Conservation (phyloP, 2,797 vertebrate species). For the Rhynchotus rufescens region DNA sequence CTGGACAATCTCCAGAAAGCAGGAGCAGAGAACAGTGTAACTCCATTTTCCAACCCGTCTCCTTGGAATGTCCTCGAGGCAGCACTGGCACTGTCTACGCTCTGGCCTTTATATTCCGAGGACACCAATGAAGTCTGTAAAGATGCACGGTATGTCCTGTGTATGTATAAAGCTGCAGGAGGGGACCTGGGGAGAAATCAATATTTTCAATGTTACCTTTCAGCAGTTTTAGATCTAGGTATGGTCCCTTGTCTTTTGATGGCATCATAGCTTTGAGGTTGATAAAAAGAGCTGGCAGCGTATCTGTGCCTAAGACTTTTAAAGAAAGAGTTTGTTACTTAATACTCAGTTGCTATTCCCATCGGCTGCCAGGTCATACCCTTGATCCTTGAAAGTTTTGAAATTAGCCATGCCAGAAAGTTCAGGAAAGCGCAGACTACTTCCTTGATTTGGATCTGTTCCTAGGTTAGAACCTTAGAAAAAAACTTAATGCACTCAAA, state of each 20-base stretch:
- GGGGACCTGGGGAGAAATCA: background rate
- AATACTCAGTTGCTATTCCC: background rate
- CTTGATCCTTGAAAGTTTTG: slow-evolving; percentile 5
- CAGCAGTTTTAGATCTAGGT: background rate
- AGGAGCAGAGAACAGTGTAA: background rate
- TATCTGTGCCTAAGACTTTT: background rate
- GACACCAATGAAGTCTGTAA: background rate
- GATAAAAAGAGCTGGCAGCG: background rate
- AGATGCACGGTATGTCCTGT: background rate
- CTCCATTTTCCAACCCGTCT: slow-evolving; percentile 9
- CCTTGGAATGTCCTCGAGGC: background rate
- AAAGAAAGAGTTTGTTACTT: background rate
- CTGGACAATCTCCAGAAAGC: slow-evolving; percentile 17
- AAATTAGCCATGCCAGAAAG: background rate
- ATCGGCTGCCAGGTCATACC: background rate
- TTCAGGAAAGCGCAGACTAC: background rate
- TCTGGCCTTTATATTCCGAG: background rate
- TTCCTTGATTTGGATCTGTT: background rate
- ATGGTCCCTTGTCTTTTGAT: background rate
- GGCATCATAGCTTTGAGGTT: background rate
- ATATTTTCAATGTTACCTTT: slow-evolving; percentile 1
- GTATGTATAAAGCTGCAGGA: background rate
- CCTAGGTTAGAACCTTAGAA: background rate
- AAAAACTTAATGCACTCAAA: background rate
- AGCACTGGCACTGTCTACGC: background rate